These are phyloP conservation scores for Agriopis marginaria DNA, from an alignment of 2,888 invertebrate genomes.

Conservation along the genomic window DNA sequence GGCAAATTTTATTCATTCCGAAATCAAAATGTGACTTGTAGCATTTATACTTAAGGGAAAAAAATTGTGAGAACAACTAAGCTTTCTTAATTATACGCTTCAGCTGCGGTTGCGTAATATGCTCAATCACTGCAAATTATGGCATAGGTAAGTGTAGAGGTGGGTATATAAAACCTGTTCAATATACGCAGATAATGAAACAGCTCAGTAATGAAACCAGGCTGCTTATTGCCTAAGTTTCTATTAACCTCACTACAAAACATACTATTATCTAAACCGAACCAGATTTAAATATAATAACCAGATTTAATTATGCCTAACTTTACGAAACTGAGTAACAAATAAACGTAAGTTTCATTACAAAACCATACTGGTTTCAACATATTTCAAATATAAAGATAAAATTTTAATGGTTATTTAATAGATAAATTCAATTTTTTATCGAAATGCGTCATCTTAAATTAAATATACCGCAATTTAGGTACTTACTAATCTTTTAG, in stretches of 20 bases:
- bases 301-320: neutral
- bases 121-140: conserved; percentile 30
- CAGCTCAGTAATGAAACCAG: conserved; percentile 17
- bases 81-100: conserved; percentile 31
- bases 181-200: conserved; percentile 3
- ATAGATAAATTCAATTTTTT: neutral
- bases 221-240: conserved; percentile 27
- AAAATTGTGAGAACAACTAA: conserved; percentile 1
- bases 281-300: conserved; percentile 7
- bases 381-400: neutral
- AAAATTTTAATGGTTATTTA: neutral
- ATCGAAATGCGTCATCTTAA: neutral
- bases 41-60: neutral
- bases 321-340: neutral
- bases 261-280: conserved; percentile 6
- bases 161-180: conserved; percentile 14
- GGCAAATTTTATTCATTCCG: neutral
- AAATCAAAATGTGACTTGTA: neutral
- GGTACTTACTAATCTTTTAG: no score
- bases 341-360: conserved; percentile 1
- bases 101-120: conserved; percentile 20
- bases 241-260: conserved; percentile 14
- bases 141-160: neutral
- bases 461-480: no score
- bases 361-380: neutral